phyloP scores from a whole-genome alignment of 2,888 invertebrate species.

The Orthosia incerta region DNA sequence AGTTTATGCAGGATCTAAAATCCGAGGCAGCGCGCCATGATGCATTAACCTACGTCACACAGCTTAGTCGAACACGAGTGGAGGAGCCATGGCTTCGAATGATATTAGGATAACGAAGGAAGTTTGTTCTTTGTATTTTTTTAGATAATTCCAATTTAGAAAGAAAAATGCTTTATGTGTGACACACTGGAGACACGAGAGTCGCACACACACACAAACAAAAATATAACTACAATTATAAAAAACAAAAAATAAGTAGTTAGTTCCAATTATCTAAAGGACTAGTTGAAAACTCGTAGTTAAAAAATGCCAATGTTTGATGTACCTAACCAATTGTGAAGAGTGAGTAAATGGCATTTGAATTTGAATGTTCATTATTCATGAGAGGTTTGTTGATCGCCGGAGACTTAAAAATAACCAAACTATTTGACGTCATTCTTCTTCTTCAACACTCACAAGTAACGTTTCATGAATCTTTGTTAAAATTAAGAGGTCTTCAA shows the following conservation, averaged over 20 bases:
- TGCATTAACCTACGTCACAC: constrained; percentile 85
- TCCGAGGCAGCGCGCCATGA: constrained; percentile 76
- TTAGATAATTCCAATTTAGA: neutral
- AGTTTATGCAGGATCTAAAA: constrained; percentile 85
- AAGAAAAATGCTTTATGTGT: no score
- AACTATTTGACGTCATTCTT: neutral
- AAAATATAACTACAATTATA: no score
- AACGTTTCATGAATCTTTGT: neutral
- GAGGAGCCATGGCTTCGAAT: constrained; percentile 57
- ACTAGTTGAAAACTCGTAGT: no score
- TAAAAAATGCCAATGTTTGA: no score
- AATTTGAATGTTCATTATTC: neutral
- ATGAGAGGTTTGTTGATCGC: neutral
- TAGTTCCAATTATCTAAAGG: no score
- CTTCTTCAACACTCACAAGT: neutral
- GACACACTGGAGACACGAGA: no score
- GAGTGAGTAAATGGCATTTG: no score
- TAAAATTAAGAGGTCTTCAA: neutral
- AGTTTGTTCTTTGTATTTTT: neutral
- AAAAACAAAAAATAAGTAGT: no score
- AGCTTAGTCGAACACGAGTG: constrained; percentile 77
- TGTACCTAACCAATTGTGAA: no score
- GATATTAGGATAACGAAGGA: constrained; percentile 14
- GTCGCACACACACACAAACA: no score
- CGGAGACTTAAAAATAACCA: neutral